phyloP scores from a whole-genome alignment of 2,113 vertebrate species.

The Anguilla rostrata region DNA sequence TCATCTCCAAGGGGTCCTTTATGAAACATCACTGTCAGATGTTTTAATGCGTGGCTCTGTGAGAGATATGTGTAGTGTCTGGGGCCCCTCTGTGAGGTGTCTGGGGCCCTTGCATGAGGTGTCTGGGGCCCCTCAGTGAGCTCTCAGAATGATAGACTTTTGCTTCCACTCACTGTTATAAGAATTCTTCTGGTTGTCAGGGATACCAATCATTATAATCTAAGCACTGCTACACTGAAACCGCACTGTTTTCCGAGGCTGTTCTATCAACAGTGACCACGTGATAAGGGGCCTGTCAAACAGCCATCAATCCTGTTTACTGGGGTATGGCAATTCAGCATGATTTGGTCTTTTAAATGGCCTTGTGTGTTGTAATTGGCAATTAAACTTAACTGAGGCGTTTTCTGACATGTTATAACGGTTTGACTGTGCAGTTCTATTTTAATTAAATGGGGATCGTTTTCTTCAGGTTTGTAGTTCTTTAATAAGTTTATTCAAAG shows the following conservation, averaged over 20 bases:
- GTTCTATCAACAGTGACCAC: not conserved
- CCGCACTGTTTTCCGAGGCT: no score
- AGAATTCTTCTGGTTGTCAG: no score
- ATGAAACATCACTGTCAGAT: not conserved
- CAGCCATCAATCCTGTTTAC: not conserved
- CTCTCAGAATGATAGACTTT: no score
- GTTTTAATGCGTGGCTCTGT: no score
- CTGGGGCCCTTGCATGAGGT: not conserved
- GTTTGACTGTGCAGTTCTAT: not conserved
- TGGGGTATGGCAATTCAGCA: not conserved
- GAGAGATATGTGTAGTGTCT: not conserved
- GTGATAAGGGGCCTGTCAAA: not conserved
- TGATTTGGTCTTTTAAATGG: not conserved
- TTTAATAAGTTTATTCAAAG: constrained; percentile 14
- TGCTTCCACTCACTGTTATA: no score
- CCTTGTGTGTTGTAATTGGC: not conserved
- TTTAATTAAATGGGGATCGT: not conserved
- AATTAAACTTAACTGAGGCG: not conserved
- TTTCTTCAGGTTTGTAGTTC: not conserved
- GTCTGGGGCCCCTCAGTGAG: not conserved
- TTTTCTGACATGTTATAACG: not conserved
- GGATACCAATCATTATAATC: not conserved
- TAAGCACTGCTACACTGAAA: not conserved
- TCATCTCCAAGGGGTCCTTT: not conserved
- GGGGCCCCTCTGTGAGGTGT: not conserved